Evolutionary conservation across 2,888 invertebrate species (phyloP).

Genomic region (Hipparchia semele): DNA sequence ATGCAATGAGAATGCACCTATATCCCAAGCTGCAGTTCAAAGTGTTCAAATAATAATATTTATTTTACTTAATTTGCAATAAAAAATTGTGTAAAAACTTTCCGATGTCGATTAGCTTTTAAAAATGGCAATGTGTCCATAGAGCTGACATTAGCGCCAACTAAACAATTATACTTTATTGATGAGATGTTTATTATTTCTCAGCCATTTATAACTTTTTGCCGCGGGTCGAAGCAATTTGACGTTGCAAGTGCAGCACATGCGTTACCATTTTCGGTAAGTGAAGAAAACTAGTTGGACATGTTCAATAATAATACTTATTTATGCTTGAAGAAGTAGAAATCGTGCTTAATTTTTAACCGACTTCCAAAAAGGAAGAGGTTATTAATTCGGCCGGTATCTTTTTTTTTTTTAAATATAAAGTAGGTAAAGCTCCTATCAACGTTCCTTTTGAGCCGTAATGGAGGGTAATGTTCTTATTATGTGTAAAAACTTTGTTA

Average conservation of each 20-base stretch:
- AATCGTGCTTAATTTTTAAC: too few species aligned
- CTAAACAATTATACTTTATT: conserved; percentile 12
- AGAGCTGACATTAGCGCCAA: background rate
- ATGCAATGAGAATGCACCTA: background rate
- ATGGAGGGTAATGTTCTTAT: too few species aligned
- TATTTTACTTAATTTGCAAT: background rate
- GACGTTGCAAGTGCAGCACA: background rate
- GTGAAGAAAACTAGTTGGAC: background rate
- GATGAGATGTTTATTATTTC: conserved; percentile 4
- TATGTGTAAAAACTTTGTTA: too few species aligned
- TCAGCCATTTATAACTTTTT: conserved; percentile 3
- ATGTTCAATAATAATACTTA: background rate
- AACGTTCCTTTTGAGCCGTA: too few species aligned
- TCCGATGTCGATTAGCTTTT: conserved; percentile 2
- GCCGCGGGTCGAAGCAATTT: background rate
- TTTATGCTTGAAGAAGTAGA: too few species aligned
- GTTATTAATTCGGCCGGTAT: too few species aligned
- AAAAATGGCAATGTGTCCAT: background rate
- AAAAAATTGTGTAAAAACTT: background rate
- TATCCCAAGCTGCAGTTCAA: conserved; percentile 12
- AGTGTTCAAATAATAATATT: background rate
- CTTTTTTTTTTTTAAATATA: too few species aligned
- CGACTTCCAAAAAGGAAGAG: too few species aligned
- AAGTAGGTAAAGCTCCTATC: too few species aligned
- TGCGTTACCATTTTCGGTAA: background rate